A percentile compares a stretch with the other conserved stretches of the same genome.
These are phyloP conservation scores for Okapia johnstoni DNA, from an alignment of 2,113 vertebrate genomes.

Conservation along the genomic window DNA sequence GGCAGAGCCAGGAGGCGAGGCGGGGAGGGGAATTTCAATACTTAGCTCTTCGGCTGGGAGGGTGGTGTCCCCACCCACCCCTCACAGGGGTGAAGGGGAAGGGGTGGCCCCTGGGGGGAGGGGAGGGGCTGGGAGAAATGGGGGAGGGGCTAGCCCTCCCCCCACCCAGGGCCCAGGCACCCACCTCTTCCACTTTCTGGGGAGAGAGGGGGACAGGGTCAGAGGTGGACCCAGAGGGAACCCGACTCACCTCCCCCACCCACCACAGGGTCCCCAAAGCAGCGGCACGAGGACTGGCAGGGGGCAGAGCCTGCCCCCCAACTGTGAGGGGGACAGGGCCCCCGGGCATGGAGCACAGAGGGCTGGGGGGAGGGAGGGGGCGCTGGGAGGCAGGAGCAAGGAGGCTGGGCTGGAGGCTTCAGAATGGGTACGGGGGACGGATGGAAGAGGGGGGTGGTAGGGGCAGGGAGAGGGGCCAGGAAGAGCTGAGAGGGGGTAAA, in stretches of 20 bases:
- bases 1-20: background rate
- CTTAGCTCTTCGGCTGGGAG: constrained; percentile 72
- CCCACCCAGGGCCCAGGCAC: constrained; percentile 66
- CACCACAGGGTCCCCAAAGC: constrained; percentile 33
- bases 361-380: background rate
- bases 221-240: constrained; percentile 6
- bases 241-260: constrained; percentile 10
- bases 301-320: constrained; percentile 70
- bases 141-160: constrained; percentile 67
- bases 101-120: constrained; percentile 50
- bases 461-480: background rate
- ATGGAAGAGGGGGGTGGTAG: background rate
- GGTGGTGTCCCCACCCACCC: constrained; percentile 55
- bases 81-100: constrained; percentile 39
- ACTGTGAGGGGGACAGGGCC: constrained; percentile 67
- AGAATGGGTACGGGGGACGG: background rate
- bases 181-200: constrained; percentile 80
- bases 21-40: constrained; percentile 40
- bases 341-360: constrained; percentile 42
- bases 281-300: constrained; percentile 59
- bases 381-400: constrained; percentile 42
- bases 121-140: constrained; percentile 54
- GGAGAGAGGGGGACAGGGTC: constrained; percentile 73
- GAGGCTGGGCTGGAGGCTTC: background rate
- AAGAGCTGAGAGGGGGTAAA: background rate